phyloP scores from a whole-genome alignment of 2,888 invertebrate species.

The Zaprionus obscuricornis region DNA sequence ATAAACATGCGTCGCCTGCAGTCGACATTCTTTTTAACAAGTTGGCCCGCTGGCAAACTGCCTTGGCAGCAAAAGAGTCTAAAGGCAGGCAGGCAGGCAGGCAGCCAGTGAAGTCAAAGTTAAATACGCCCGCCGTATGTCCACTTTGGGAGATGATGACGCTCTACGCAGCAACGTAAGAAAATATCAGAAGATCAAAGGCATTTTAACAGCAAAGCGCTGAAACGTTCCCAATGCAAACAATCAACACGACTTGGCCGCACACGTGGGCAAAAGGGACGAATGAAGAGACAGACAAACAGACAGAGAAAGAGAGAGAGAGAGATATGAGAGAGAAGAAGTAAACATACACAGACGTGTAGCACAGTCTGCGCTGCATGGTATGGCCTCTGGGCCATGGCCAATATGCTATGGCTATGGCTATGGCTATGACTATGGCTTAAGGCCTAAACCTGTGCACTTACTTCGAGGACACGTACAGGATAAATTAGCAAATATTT shows the following conservation, averaged over 20 bases:
- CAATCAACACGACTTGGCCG: constrained; percentile 77
- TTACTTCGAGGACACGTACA: constrained; percentile 79
- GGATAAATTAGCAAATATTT: constrained; percentile 81
- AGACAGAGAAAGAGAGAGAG: constrained; percentile 8
- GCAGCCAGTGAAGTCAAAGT: constrained; percentile 55
- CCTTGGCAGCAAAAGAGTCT: constrained; percentile 65
- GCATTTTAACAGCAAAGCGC: constrained; percentile 76
- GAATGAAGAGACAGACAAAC: constrained; percentile 20
- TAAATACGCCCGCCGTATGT: constrained; percentile 78
- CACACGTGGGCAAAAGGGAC: constrained; percentile 43
- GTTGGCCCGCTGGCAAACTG: constrained; percentile 59
- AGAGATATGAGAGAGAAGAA: neutral
- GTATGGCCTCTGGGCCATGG: constrained; percentile 44
- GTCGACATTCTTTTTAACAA: constrained; percentile 78
- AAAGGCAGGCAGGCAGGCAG: constrained; percentile 13
- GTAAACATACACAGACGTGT: neutral
- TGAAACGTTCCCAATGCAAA: constrained; percentile 70
- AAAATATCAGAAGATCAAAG: constrained; percentile 81
- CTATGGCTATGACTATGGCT: constrained; percentile 30
- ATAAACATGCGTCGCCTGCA: constrained; percentile 70
- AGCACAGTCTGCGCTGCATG: constrained; percentile 19
- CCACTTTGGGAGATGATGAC: constrained; percentile 46
- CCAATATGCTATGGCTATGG: constrained; percentile 29
- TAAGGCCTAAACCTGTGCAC: constrained; percentile 67
- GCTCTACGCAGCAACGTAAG: constrained; percentile 30